phyloP scores from a whole-genome alignment of 1,140 invertebrate genomes.

The Cydia fagiglandana region DNA sequence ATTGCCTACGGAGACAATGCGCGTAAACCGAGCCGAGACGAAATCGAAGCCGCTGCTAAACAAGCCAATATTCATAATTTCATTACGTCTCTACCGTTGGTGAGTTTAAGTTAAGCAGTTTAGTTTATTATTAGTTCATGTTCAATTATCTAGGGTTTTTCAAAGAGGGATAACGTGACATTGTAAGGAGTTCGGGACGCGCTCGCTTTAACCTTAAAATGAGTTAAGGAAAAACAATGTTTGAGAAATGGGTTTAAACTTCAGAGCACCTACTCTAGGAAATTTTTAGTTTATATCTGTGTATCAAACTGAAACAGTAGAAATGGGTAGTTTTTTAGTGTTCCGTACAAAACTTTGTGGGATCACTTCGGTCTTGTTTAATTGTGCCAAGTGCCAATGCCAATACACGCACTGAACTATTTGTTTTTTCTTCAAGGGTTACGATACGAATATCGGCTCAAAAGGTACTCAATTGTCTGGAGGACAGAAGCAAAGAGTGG shows the following conservation, averaged over 20 bases:
- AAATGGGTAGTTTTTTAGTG: too few species aligned
- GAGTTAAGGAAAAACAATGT: too few species aligned
- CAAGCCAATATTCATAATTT: constrained; percentile 89
- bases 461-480: constrained; percentile 87
- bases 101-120: constrained; percentile 42
- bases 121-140: too few species aligned
- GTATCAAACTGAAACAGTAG: not conserved
- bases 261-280: too few species aligned
- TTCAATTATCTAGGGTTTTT: too few species aligned
- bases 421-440: constrained; percentile 71
- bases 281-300: not conserved
- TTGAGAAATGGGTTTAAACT: too few species aligned
- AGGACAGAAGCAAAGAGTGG: constrained; percentile 87
- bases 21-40: constrained; percentile 73
- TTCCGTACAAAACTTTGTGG: too few species aligned
- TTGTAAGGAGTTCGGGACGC: too few species aligned
- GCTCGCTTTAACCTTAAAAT: too few species aligned
- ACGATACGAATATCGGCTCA: constrained; percentile 88
- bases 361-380: too few species aligned
- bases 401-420: not conserved
- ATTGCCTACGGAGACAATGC: constrained; percentile 85
- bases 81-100: constrained; percentile 82
- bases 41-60: constrained; percentile 82
- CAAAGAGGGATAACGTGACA: too few species aligned
- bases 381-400: too few species aligned